A percentile compares a stretch with the other conserved stretches of the same genome.
Conservation (phyloP, 2,113 vertebrate genomes). For the Carassius carassius region DNA sequence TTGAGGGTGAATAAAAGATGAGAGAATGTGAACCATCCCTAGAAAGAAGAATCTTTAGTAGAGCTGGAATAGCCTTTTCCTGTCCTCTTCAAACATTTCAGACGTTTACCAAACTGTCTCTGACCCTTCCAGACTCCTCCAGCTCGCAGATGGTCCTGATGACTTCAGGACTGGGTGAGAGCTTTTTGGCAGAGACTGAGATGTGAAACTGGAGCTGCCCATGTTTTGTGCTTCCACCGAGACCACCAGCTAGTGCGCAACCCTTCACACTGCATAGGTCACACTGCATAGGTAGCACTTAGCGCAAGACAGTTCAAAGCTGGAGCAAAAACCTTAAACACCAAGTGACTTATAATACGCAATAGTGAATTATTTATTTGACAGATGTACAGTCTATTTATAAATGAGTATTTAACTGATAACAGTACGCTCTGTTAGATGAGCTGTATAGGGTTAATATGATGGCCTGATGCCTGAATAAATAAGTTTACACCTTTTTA, state of each 20-base stretch:
- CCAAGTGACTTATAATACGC: constrained; percentile 67
- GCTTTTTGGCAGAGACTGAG: constrained; percentile 92
- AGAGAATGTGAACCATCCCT: constrained; percentile 1
- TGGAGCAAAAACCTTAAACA: constrained; percentile 63
- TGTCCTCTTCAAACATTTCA: constrained; percentile 35
- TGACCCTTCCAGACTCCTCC: constrained; percentile 78
- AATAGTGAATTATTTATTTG: constrained; percentile 66
- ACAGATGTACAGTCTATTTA: constrained; percentile 69
- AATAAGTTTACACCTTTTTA: constrained; percentile 73
- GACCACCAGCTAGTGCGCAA: constrained; percentile 49
- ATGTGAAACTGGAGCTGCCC: constrained; percentile 79
- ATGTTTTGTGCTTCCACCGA: constrained; percentile 50
- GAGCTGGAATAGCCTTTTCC: constrained; percentile 39
- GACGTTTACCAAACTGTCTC: constrained; percentile 61
- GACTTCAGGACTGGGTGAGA: constrained; percentile 91
- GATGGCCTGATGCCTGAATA: constrained; percentile 70
- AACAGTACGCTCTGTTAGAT: constrained; percentile 55
- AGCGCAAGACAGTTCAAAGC: constrained; percentile 55
- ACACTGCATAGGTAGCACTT: constrained; percentile 69
- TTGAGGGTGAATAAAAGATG: background rate
- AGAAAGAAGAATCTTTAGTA: background rate
- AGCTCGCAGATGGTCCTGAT: constrained; percentile 88
- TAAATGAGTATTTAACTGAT: constrained; percentile 59
- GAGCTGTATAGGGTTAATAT: constrained; percentile 63
- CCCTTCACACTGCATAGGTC: constrained; percentile 67